Percentiles rank a stretch among this genome's conserved stretches.
Evolutionary conservation across 2,113 vertebrate genomes (phyloP).

Genomic region (Coptodon rendalli): DNA sequence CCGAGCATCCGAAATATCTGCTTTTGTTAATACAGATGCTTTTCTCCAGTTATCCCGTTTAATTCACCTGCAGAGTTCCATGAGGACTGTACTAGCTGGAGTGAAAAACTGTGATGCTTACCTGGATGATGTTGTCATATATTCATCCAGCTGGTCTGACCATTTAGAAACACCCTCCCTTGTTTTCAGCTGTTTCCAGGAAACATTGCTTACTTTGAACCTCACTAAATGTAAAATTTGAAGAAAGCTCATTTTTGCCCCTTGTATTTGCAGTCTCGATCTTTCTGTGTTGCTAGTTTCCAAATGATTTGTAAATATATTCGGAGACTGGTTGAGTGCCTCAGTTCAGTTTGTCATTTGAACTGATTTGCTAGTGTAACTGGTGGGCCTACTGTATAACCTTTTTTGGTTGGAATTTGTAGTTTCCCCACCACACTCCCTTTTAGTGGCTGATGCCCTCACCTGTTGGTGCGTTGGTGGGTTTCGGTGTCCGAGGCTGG

Average conservation of each 20-base stretch:
- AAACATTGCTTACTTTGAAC: neutral
- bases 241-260: neutral
- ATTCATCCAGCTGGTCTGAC: neutral
- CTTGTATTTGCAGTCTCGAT: neutral
- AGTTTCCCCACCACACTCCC: neutral
- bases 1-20: neutral
- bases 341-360: neutral
- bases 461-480: rapidly evolving
- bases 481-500: rapidly evolving
- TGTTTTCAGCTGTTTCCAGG: neutral
- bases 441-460: neutral
- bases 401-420: neutral
- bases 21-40: neutral
- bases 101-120: neutral
- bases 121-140: neutral
- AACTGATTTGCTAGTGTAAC: neutral
- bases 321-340: neutral
- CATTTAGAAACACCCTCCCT: neutral
- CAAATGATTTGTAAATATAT: neutral
- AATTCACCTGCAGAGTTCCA: neutral
- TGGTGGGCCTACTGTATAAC: neutral
- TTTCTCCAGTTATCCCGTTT: neutral
- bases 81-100: neutral
- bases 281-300: neutral
- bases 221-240: neutral